Percentiles rank a stretch among this genome's conserved stretches.
These are phyloP conservation scores for Artemia franciscana DNA, from an alignment of 1,140 invertebrate genomes.

Conservation along the genomic window DNA sequence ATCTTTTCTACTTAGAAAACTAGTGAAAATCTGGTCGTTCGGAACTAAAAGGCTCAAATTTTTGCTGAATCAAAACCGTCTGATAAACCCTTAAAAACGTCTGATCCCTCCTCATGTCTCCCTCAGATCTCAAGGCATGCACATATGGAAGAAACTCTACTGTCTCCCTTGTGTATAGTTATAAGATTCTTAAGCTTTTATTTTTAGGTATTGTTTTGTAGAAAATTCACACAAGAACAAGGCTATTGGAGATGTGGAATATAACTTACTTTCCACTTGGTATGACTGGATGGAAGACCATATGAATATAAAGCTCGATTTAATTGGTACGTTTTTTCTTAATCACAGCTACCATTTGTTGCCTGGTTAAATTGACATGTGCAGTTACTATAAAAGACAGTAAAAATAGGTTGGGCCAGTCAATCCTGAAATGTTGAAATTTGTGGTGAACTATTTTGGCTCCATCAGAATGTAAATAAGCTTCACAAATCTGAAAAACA, in stretches of 20 bases:
- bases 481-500: too few species aligned
- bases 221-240: conserved; percentile 40
- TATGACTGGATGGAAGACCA: conserved; percentile 47
- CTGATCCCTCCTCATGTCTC: not conserved
- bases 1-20: too few species aligned
- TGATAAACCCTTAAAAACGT: not conserved
- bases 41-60: not conserved
- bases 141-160: not conserved
- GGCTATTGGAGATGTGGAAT: conserved; percentile 30
- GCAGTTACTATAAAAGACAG: too few species aligned
- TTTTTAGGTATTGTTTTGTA: conserved; percentile 44
- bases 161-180: too few species aligned
- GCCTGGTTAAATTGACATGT: too few species aligned
- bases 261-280: conserved; percentile 59
- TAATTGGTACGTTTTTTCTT: conserved; percentile 51
- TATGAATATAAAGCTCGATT: conserved; percentile 47
- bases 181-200: not conserved
- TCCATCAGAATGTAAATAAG: too few species aligned
- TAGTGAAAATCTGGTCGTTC: not conserved
- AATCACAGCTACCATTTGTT: too few species aligned
- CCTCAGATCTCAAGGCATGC: not conserved
- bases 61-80: not conserved
- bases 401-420: too few species aligned
- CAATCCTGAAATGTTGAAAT: too few species aligned
- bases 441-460: too few species aligned